Base-by-base conservation (phyloP, 2,888 invertebrate genomes). In the Empis livida region DNA sequence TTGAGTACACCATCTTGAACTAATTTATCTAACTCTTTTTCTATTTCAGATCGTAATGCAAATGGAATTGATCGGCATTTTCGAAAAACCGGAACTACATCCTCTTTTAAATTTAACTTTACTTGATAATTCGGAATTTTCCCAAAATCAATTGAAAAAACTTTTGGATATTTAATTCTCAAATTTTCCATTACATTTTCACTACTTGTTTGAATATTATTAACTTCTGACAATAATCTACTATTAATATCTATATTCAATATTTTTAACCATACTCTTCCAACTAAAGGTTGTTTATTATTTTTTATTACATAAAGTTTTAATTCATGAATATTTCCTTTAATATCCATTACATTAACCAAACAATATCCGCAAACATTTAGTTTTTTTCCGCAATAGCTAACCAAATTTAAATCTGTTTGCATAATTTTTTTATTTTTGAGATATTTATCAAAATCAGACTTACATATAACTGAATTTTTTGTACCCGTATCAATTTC, bases 231-330 rank as follows among this genome's bases (percentile, higher is more conserved):
- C 9, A 4, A 4, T 4, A 13, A 10, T 13, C 4, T 10, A 13
- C 13, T 13, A 32, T 32, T 32, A 13, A 32, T 16, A 53, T 55
- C 51, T 27, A 55, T 43, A 17, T 51, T 48, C 35, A 56, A 49
- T 40, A 48, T 47, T 38, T 51, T 43, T 45, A 58, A 42, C 56
- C 58, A 57, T 45, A 59, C 53, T 31, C 55, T 48, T 20, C 58
- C 58, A 10, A 56, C 49, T 20, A 59, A 45, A 42, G 53, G 55
- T 41, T 52, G 49, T 35, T 51, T 55, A 17, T 52, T 48, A 39
- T 51, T 43, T 43, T 54, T 49, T 47, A 54, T 52, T 37, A 55
- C 14, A 51, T 50, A 52, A 43, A 54, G 39, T 42, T 51, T 51
- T 44, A 53, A 48, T 39, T 51, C 37, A 17, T 47, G 31, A 14